Base-by-base conservation (phyloP, 2,113 vertebrate genomes). In the Indicator maculatus region DNA sequence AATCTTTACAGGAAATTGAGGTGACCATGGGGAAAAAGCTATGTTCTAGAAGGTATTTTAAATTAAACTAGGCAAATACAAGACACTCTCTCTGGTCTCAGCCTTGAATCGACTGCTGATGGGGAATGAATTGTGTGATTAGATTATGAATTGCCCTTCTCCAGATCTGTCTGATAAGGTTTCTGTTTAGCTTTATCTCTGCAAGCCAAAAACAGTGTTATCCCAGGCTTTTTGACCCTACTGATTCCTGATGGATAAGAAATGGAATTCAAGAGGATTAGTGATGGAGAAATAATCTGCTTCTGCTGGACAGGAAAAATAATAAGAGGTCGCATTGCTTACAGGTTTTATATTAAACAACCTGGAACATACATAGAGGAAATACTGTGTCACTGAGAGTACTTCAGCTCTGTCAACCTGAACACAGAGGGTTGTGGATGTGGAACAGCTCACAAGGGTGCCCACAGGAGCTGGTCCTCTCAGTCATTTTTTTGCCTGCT, bases 111-210 rank as follows among this genome's bases (percentile, higher is more conserved):
- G 47, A 56, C 41, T 71, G 36, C 36, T 72, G 69, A 53, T 79
- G 36, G 61, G 69, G 58, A 79, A 39, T 59, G 81, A 89, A 63
- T 47, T 91, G 41, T 28, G 36, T 61, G 60, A 80, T 89, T 83
- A 69, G 52, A 59, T 93, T 89, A 64, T 76, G 80, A 79, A 83
- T 76, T 45, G 23, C 39, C 61, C 20, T 93, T 83, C 33, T 91
- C 76, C 16, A 2, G 83, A 77, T 61, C 69, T 93, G 50, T 75
- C 58, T 78, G 79, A 86, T 88, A 86, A 88, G 69, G 18, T 58
- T 63, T 89, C 67, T n/a, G 23, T 86, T 96, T 78, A 76, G 53
- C 67, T 84, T 88, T 52, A 86, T 16, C 53, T 78, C 53, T 92
- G 41, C 15, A 26, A 77, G 52, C 71, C 72, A 90, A 81, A 93